A percentile compares a stretch with the other conserved stretches of the same genome.
Conservation (phyloP, 2,888 invertebrate genomes). For the Nomada ruficornis region DNA sequence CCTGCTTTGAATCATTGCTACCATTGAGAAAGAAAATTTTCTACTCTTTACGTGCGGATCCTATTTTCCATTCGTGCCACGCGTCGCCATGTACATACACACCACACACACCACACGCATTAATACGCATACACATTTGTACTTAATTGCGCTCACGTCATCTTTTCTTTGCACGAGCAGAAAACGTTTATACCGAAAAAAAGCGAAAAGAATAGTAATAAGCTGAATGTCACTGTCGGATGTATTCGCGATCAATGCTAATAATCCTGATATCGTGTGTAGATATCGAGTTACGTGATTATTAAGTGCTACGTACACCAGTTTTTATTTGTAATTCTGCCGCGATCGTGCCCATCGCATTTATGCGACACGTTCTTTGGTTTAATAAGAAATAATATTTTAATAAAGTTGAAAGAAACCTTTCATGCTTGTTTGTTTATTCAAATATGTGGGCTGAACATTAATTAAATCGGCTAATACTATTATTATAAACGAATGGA, state of each 20-base stretch:
- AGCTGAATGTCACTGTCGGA: neutral
- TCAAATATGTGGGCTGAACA: too few species aligned
- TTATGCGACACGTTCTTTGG: slow-evolving; percentile 9
- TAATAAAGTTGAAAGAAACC: slow-evolving; percentile 47
- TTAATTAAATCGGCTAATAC: too few species aligned
- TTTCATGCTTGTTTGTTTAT: neutral
- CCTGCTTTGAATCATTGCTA: slow-evolving; percentile 32
- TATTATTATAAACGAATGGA: too few species aligned
- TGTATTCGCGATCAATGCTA: neutral
- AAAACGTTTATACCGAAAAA: slow-evolving; percentile 4
- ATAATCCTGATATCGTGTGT: neutral
- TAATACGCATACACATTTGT: neutral
- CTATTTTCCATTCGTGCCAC: neutral
- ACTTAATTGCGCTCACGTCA: slow-evolving; percentile 31
- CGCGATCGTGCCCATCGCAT: slow-evolving; percentile 20
- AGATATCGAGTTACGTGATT: neutral
- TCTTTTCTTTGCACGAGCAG: slow-evolving; percentile 12
- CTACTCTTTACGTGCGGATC: slow-evolving; percentile 12
- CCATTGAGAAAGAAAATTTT: slow-evolving; percentile 9
- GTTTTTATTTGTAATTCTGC: slow-evolving; percentile 35
- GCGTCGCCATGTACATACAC: neutral
- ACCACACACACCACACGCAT: neutral
- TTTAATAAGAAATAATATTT: slow-evolving; percentile 41
- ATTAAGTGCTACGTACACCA: neutral
- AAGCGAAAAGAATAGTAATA: neutral